Evolutionary conservation across 2,888 invertebrate genomes (phyloP), one percentile per base, ranked within the genome.

Genomic region (Hemaris fuciformis): DNA sequence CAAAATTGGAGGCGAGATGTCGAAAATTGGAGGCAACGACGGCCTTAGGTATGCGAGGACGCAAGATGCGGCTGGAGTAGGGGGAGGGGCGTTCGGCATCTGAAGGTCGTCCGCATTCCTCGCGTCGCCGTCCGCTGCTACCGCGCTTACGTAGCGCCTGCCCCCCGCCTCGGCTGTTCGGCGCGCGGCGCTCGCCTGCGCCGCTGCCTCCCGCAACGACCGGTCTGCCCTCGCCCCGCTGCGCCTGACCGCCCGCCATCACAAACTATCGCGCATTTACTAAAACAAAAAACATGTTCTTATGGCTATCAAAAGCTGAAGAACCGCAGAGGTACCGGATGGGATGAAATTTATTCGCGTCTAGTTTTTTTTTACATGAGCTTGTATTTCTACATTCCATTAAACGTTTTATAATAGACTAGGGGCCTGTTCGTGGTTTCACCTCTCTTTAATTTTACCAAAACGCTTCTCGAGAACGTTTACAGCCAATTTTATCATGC

Each of bases 91-190:
- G 86, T 83, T 89, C 89, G 91, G 90, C 87, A 91, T 91, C 88
- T 91, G 91, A 92, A 92, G 92, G 92, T 91, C 92, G 91, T 89
- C 92, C 91, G 91, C 92, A 92, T 92, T 91, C 92, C 91, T 86
- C 85, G 87, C 90, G 90, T 90, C 91, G 89, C 89, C 90, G 89
- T 85, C 91, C 91, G 89, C 90, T 82, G 91, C 92, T 91, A 91
- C 92, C 91, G 91, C 91, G 91, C 91, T 92, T 92, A 92, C 92
- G 92, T 92, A 91, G 91, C 91, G 88, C 89, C 90, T 84, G 79
- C 79, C 75, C 70, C 73, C 73, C 71, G 72, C 73, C 69, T 71
- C 72, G 68, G 66, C 65, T 68, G 64, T 65, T 66, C 68, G 65
- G 73, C 75, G 68, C 77, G 68, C 76, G 65, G 70, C 68, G 72